Evolutionary conservation across 2,888 invertebrate genomes (phyloP).

Genomic region (Lottia gigantea): DNA sequence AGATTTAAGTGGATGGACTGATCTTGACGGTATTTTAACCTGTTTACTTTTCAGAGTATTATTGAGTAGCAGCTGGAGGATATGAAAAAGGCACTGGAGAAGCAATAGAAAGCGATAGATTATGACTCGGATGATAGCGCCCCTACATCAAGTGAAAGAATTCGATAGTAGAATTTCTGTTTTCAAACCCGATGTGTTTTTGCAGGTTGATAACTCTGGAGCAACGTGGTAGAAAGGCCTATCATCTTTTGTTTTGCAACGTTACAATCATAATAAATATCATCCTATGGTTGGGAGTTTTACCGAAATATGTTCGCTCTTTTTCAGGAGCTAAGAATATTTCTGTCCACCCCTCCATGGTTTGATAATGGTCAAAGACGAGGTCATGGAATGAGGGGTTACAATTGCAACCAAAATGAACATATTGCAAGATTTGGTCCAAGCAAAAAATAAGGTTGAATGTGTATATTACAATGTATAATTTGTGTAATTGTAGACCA

Average conservation of each 20-base stretch:
- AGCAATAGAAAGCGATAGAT: not conserved
- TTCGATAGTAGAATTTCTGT: not conserved
- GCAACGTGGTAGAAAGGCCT: not conserved
- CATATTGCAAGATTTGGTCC: no score
- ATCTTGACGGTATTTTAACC: no score
- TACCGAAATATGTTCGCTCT: not conserved
- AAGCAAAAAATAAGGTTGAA: no score
- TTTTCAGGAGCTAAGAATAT: no score
- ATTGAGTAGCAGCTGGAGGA: not conserved
- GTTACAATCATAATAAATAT: not conserved
- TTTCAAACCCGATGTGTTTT: not conserved
- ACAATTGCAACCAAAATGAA: no score
- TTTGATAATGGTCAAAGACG: no score
- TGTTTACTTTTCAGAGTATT: no score
- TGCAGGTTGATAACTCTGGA: not conserved
- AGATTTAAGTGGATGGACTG: no score
- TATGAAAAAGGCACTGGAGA: not conserved
- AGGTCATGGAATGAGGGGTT: no score
- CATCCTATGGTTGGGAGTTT: conserved; percentile 1
- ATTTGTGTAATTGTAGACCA: no score
- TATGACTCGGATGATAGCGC: not conserved
- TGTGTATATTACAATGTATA: no score
- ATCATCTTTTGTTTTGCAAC: not conserved
- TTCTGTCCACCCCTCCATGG: no score
- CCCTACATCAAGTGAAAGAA: not conserved